Base-by-base conservation (phyloP, 2,113 vertebrate species). In the Antechinus flavipes region DNA sequence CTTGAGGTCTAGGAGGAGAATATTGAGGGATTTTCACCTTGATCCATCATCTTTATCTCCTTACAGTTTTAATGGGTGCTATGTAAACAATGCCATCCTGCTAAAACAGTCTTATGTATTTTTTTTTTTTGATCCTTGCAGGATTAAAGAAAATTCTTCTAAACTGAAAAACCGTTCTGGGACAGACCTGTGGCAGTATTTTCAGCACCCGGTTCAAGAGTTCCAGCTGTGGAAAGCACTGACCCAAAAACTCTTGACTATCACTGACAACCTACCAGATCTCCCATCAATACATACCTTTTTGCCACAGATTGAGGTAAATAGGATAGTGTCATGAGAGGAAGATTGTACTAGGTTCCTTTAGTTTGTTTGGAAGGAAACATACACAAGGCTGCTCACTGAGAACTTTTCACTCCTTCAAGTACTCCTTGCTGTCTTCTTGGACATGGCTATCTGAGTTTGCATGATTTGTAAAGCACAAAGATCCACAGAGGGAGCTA, bases 291-390 rank as follows among this genome's bases (percentile, higher is more conserved):
- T 99, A 47, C 98, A 98, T 27, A 97, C 99, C 96, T 96, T 99
- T 90, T 97, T 99, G 91, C 99, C 98, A 42, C 99, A 98, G 95
- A 99, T 99, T 2, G 99, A 99, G 99, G 99, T 99, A 98, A 96
- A 10, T 90, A 10, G 2, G 94, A 91, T 96, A 56, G 84, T 92
- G 12, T 22, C 94, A 54, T 46, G 49, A 91, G 94, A 9, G 92
- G 92, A 94, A 95, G 68, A 2, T 27, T 22, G 30, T 61, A 6
- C 46, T 6, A n/a, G 0, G 0, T 0, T 35, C n/a, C n/a, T 14
- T 58, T 84, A 22, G 8, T 52, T 93, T 52, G 30, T 11, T 90
- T 53, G 89, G 90, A 22, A 49, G 95, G 53, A 26, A 84, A 84
- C 22, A 42, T 8, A n/a, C 35, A 84, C 19, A 35, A 22, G 89